Percentiles rank a stretch among this genome's conserved stretches.
These are phyloP conservation scores for Orthosia gracilis DNA, from an alignment of 2,888 invertebrate genomes.

Conservation along the genomic window DNA sequence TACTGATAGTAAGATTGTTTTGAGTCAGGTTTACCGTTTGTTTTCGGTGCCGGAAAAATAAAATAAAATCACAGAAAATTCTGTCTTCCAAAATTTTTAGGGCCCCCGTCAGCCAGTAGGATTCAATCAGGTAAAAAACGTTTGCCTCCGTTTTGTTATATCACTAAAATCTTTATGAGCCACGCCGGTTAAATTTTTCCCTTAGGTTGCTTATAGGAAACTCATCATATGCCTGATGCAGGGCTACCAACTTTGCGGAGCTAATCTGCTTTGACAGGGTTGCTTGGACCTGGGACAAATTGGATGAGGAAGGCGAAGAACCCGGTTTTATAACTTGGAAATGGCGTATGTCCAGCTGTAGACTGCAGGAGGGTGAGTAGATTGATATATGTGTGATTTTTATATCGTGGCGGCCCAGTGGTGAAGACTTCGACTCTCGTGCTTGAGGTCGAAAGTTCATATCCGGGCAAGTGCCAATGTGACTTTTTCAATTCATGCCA, in stretches of 20 bases:
- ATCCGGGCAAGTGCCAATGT: no score
- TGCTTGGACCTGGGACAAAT: background rate
- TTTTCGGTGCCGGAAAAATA: background rate
- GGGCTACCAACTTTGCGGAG: constrained; percentile 46
- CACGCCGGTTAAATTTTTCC: constrained; percentile 51
- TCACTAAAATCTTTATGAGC: constrained; percentile 57
- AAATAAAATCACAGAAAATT: background rate
- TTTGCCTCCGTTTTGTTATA: constrained; percentile 49
- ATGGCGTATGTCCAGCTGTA: no score
- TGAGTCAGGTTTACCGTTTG: background rate
- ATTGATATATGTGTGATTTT: background rate
- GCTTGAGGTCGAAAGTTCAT: no score
- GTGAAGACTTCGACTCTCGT: no score
- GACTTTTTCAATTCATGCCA: no score
- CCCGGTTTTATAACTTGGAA: background rate
- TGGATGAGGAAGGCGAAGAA: no score
- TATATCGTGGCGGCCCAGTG: no score
- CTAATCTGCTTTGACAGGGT: background rate
- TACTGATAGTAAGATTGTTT: no score
- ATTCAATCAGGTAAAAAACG: constrained; percentile 59
- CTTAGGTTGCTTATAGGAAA: constrained; percentile 53
- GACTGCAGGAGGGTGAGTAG: no score
- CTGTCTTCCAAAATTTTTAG: background rate
- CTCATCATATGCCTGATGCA: constrained; percentile 45
- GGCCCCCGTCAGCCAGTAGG: background rate